Evolutionary conservation across 2,888 invertebrate genomes (phyloP).

Genomic region (Apodemia duryi): DNA sequence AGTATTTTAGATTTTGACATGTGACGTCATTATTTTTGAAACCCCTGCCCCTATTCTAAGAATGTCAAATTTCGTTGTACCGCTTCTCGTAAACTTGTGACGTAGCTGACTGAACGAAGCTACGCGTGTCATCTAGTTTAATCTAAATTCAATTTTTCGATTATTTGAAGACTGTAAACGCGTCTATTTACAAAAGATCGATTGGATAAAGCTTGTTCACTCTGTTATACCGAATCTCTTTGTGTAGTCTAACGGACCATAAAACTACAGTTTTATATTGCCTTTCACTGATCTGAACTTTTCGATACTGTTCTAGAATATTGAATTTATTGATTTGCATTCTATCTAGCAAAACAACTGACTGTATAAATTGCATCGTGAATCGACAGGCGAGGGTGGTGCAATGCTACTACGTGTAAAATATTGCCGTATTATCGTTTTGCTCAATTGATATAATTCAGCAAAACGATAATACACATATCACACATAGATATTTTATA

Average conservation of each 20-base stretch:
- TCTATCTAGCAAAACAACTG: conserved; percentile 20
- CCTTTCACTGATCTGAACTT: conserved; percentile 14
- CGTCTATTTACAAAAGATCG: not conserved
- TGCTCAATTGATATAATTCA: not conserved
- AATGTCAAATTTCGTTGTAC: too few relatives aligned
- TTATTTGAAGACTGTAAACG: too few relatives aligned
- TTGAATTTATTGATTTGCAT: conserved; percentile 22
- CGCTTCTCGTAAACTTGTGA: too few relatives aligned
- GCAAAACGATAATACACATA: too few relatives aligned
- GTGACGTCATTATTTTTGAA: too few relatives aligned
- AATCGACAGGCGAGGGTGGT: conserved; percentile 10
- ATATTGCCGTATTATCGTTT: not conserved
- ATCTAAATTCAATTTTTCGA: too few relatives aligned
- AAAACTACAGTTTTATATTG: conserved; percentile 13
- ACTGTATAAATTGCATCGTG: conserved; percentile 17
- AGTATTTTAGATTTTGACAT: too few relatives aligned
- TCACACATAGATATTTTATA: not conserved
- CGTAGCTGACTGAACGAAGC: too few relatives aligned
- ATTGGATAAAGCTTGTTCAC: not conserved
- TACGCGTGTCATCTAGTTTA: too few relatives aligned
- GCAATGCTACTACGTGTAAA: not conserved
- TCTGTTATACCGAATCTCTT: conserved; percentile 2
- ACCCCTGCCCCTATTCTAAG: too few relatives aligned
- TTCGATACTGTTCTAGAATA: conserved; percentile 19
- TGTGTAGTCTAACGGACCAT: conserved; percentile 8